Base-by-base conservation (phyloP, 2,797 vertebrate species). In the Parambassis ranga region DNA sequence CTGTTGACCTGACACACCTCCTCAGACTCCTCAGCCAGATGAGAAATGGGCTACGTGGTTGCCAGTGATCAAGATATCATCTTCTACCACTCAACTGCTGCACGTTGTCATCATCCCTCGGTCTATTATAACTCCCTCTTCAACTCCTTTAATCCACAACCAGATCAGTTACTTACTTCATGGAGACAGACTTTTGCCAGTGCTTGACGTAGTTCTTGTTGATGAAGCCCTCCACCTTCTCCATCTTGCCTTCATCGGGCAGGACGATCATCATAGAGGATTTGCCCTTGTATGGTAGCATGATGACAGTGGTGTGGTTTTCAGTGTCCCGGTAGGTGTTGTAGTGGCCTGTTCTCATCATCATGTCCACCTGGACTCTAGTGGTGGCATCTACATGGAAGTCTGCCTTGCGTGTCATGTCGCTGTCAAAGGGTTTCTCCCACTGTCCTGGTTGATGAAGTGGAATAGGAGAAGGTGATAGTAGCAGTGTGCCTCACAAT, bases 361-460 rank as follows among this genome's bases (percentile, higher is more conserved):
- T 98, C 95, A 96, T 96, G 4, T 96, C 94, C 18, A 97, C 95
- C 67, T 92, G 64, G 51, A 97, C 91, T 0, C 48, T 76, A 41
- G 84, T 94, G 59, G 50, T 82, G 4, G 80, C 69, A 6, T 93
- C 79, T 74, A 96, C 87, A 0, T 79, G 49, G 84, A 98, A 98
- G 4, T 94, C 85, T 0, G 49, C 87, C 71, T 90, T 92, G 10
- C 70, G 43, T 0, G 96, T 98, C 10, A 61, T 10, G 43, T 90
- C 87, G 4, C 59, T 79, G 10, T 98, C 37, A 2, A 98, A 98
- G 37, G 91, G 93, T 35, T 92, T 94, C 63, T 91, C 81, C 96
- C 96, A 98, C 77, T 93, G 90, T 62, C 93, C 94, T 93, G n/a
- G n/a, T n/a, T n/a, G n/a, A n/a, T n/a, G n/a, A n/a, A n/a, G n/a